Evolutionary conservation across 1,140 invertebrate species (phyloP).

Genomic region (Drosophila gunungcola): DNA sequence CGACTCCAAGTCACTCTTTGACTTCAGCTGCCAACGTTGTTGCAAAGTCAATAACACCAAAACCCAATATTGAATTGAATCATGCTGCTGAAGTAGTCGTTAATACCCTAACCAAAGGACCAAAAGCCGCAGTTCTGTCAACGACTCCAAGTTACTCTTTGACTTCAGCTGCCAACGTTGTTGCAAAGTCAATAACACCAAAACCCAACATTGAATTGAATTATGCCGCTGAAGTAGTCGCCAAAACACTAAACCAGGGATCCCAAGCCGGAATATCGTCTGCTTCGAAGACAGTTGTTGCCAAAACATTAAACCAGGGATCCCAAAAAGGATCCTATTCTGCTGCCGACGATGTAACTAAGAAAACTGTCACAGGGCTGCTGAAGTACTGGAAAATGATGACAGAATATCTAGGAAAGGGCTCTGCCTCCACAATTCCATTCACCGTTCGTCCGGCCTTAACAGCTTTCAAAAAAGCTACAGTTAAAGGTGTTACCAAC

Average conservation of each 20-base stretch:
- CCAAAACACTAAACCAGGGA: not conserved
- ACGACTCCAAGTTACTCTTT: not conserved
- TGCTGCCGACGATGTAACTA: not conserved
- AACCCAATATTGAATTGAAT: not conserved
- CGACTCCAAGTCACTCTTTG: not conserved
- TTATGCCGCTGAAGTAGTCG: not conserved
- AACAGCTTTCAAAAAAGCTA: not conserved
- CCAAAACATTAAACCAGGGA: not conserved
- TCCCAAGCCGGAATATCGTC: not conserved
- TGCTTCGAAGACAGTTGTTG: not conserved
- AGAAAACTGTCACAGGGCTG: not conserved
- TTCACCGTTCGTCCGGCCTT: not conserved
- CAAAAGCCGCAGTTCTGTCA: not conserved
- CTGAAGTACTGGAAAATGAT: not conserved
- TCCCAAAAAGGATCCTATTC: not conserved
- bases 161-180: not conserved
- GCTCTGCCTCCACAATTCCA: not conserved
- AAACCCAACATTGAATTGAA: not conserved
- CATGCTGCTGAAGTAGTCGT: not conserved
- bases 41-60: not conserved
- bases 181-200: not conserved
- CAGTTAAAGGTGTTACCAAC: not conserved
- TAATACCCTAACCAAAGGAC: not conserved
- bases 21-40: not conserved
- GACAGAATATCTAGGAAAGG: not conserved